Evolutionary conservation across 2,888 invertebrate genomes (phyloP).

Genomic region (Ophioninae sp.): DNA sequence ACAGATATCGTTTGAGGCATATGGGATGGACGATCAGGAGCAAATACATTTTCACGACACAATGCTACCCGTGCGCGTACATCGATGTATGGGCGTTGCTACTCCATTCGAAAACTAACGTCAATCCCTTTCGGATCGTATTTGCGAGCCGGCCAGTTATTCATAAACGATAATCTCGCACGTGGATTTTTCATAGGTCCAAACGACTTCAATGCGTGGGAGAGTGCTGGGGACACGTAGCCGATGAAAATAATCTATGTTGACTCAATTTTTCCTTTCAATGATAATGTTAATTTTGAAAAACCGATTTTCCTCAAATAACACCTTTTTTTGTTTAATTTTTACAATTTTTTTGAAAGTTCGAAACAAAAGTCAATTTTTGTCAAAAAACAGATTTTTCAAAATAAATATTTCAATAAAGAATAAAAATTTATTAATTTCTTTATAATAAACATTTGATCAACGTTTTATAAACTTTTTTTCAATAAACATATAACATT

Average conservation of each 20-base stretch:
- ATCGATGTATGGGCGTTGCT: conserved; percentile 51
- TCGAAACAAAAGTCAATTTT: too few species aligned
- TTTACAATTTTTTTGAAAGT: too few species aligned
- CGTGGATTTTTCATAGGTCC: conserved; percentile 17
- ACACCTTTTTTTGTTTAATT: too few species aligned
- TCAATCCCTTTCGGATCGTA: conserved; percentile 55
- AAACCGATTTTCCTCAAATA: too few species aligned
- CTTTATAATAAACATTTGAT: too few species aligned
- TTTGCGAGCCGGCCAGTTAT: conserved; percentile 68
- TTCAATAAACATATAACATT: too few species aligned
- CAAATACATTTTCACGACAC: conserved; percentile 56
- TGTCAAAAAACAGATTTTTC: too few species aligned
- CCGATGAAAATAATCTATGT: neutral
- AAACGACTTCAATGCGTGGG: conserved; percentile 26
- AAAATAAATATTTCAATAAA: too few species aligned
- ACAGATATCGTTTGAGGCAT: conserved; percentile 44
- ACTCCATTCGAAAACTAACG: conserved; percentile 44
- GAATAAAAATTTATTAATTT: too few species aligned
- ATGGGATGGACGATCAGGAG: conserved; percentile 44
- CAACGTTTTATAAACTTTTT: too few species aligned
- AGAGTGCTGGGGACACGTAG: neutral
- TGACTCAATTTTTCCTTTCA: neutral
- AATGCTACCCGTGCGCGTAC: conserved; percentile 59
- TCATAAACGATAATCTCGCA: conserved; percentile 66
- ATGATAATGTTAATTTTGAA: neutral